Base-by-base conservation (phyloP, 2,888 invertebrate species). In the Amiota minor region DNA sequence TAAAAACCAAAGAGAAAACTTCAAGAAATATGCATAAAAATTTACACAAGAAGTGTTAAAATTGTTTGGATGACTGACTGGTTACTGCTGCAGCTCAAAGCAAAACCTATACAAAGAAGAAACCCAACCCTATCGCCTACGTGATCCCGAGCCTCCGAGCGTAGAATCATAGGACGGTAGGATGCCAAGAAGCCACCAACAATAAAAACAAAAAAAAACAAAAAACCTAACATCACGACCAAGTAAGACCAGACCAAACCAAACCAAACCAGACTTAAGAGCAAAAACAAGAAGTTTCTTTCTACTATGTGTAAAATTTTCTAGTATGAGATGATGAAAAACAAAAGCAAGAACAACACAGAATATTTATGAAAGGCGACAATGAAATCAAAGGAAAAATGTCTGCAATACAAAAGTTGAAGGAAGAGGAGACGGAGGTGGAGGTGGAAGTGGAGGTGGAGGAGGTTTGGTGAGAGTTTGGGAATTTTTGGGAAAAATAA, bases 21-120 rank as follows among this genome's bases (percentile, higher is more conserved):
- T 11, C 35, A 69, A 64, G 62, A 61, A 47, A 82, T 77, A 72
- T 83, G 83, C 84, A 78, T 81, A 76, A 80, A 65, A 85, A 81
- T 84, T 82, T 83, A 77, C 83, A 84, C 81, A 84, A 84, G 79
- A 83, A 84, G 83, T 83, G 83, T 84, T 83, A 78, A 80, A 81
- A 83, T 78, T 78, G 78, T 80, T 77, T 79, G 77, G 78, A 80
- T 81, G 76, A 77, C 76, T 35, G 35, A 35, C 35, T 35, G 35
- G 35, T 35, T 35, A 35, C 35, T 35, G 35, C 35, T 76, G 80
- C 81, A 83, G 82, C 79, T 81, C 74, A 49, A 35, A 35, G 35
- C 35, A 35, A 35, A 35, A 3, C 0, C 2, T 6, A 35, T 35
- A 35, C 35, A 35, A 4, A 35, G 4, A 35, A 35, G 23, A 23